A percentile compares a stretch with the other conserved stretches of the same genome.
Evolutionary conservation across 2,888 invertebrate species (phyloP).

Genomic region (Antitype chi): DNA sequence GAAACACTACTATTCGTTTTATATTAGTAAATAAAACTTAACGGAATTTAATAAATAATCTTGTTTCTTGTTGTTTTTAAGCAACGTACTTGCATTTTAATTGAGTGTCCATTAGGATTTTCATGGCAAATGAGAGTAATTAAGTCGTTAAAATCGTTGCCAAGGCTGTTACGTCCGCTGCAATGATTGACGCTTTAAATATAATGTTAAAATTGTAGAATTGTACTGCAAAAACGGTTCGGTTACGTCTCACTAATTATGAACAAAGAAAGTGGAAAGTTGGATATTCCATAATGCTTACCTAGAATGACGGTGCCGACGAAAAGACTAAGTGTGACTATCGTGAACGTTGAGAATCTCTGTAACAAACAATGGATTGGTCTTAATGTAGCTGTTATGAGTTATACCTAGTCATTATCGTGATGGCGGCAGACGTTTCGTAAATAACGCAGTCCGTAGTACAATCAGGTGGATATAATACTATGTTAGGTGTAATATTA

Average conservation of each 20-base stretch:
- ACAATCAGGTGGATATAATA: conserved; percentile 42
- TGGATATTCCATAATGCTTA: conserved; percentile 88
- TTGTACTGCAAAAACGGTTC: conserved; percentile 21
- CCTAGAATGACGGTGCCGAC: conserved; percentile 98
- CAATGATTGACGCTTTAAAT: conserved; percentile 61
- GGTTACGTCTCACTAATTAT: conserved; percentile 49
- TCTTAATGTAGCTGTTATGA: conserved; percentile 59
- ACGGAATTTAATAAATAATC: conserved; percentile 49
- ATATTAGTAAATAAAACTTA: conserved; percentile 48
- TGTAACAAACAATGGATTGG: conserved; percentile 87
- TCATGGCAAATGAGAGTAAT: conserved; percentile 71
- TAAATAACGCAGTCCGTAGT: conserved; percentile 29
- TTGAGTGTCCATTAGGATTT: conserved; percentile 69
- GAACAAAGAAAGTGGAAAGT: conserved; percentile 60
- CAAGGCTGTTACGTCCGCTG: conserved; percentile 65
- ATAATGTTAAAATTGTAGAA: conserved; percentile 36
- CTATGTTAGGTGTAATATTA: conserved; percentile 34
- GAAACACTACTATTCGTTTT: conserved; percentile 50
- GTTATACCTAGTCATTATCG: conserved; percentile 40
- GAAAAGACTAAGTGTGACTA: conserved; percentile 97
- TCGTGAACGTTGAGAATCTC: conserved; percentile 97
- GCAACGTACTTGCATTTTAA: conserved; percentile 66
- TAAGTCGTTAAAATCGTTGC: conserved; percentile 65
- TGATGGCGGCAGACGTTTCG: conserved; percentile 38
- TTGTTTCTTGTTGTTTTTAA: conserved; percentile 51